These are phyloP conservation scores for Cuniculus paca DNA, from an alignment of 2,797 vertebrate genomes.

Conservation along the genomic window DNA sequence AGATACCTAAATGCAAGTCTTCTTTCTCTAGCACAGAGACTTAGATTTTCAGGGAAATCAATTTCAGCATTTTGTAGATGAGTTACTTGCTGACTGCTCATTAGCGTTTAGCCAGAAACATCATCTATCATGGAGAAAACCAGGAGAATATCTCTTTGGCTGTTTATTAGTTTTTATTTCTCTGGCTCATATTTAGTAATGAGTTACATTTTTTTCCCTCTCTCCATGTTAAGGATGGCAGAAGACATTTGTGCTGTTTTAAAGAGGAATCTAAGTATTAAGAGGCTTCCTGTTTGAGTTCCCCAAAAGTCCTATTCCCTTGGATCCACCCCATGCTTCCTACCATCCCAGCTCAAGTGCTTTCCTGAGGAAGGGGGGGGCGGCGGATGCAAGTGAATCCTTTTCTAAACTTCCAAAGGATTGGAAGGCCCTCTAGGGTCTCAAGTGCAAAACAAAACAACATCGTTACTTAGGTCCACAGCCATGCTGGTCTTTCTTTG, in stretches of 20 bases:
- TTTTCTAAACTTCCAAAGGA: not conserved
- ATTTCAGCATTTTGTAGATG: constrained; percentile 4
- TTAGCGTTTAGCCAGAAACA: not conserved
- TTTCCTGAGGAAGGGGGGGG: not conserved
- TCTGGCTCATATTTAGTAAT: constrained; percentile 12
- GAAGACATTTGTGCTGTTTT: not conserved
- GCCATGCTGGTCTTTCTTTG: not conserved
- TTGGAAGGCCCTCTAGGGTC: not conserved
- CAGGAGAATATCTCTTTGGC: not conserved
- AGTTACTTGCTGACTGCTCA: not conserved
- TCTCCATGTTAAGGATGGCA: not conserved
- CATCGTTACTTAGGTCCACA: not conserved
- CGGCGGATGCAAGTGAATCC: not conserved
- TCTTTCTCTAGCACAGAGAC: constrained; percentile 43
- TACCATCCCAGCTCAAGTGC: not conserved
- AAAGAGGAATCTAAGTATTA: not conserved
- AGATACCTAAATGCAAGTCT: constrained; percentile 57
- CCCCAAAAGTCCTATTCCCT: not conserved
- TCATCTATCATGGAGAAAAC: not conserved
- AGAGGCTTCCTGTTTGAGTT: not conserved
- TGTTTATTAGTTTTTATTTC: not conserved
- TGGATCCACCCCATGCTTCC: fast-evolving
- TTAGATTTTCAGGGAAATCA: constrained; percentile 9
- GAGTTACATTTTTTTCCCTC: not conserved
- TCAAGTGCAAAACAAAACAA: constrained; percentile 1